Conservation (phyloP, 2,888 invertebrate species). For the Polyploca ridens region DNA sequence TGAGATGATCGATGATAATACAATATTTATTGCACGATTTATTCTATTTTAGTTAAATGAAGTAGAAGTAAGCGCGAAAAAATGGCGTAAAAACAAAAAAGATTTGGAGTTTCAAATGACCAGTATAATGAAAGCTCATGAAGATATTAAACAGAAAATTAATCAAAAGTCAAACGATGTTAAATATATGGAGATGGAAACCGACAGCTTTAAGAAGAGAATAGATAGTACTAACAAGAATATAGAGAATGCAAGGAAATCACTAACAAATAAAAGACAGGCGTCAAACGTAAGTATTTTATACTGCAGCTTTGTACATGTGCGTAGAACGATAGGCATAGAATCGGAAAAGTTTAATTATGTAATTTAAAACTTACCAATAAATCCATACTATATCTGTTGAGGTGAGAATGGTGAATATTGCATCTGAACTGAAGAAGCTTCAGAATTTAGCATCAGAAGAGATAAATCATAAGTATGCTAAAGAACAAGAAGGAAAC, state of each 20-base stretch:
- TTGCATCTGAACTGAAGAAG: conserved; percentile 42
- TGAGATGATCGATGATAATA: no score
- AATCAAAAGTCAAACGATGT: conserved; percentile 63
- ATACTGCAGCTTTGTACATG: not conserved
- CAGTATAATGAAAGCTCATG: conserved; percentile 50
- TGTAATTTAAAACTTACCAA: not conserved
- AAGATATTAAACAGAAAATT: conserved; percentile 58
- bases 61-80: conserved; percentile 54
- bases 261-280: conserved; percentile 47
- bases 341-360: no score
- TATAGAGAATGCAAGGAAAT: conserved; percentile 39
- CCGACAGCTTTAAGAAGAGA: conserved; percentile 52
- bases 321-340: no score
- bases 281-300: conserved; percentile 58
- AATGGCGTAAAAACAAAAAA: conserved; percentile 70
- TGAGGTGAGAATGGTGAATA: conserved; percentile 50
- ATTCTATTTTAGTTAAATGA: conserved; percentile 53
- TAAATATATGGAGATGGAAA: conserved; percentile 59
- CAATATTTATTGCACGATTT: no score
- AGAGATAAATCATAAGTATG: conserved; percentile 48
- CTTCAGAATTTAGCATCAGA: conserved; percentile 41
- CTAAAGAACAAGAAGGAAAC: conserved; percentile 62
- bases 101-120: conserved; percentile 62
- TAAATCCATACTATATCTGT: not conserved
- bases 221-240: conserved; percentile 57